These are phyloP conservation scores for Acanthococcus lagerstroemiae DNA, from an alignment of 2,888 invertebrate species.

Conservation along the genomic window DNA sequence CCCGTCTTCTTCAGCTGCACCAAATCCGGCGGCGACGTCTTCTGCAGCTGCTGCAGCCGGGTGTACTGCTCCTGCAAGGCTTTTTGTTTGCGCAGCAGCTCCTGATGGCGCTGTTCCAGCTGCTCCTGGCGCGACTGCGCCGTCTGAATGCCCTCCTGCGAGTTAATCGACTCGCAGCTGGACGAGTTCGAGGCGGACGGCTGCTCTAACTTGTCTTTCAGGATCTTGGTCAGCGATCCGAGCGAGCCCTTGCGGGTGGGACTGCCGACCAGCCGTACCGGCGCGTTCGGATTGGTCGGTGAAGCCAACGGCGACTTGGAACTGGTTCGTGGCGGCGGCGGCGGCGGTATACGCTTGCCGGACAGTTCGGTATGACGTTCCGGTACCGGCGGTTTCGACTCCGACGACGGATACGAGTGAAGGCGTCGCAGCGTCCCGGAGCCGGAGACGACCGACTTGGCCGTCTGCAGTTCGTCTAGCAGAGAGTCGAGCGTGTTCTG, in stretches of 20 bases:
- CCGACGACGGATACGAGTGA: conserved; percentile 73
- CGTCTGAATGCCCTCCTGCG: conserved; percentile 55
- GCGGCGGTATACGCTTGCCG: conserved; percentile 71
- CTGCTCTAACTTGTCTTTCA: conserved; percentile 44
- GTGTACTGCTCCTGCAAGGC: conserved; percentile 86
- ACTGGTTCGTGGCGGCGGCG: conserved; percentile 84
- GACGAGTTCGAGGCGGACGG: conserved; percentile 54
- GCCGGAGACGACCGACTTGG: conserved; percentile 41
- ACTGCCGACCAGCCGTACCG: conserved; percentile 30
- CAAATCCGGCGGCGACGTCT: conserved; percentile 53
- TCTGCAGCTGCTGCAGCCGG: conserved; percentile 74
- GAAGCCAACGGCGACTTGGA: conserved; percentile 79
- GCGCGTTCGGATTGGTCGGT: conserved; percentile 55
- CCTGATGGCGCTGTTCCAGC: conserved; percentile 75
- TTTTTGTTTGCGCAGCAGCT: conserved; percentile 74
- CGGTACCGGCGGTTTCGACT: conserved; percentile 68
- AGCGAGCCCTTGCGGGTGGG: conserved; percentile 35
- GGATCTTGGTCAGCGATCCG: conserved; percentile 29
- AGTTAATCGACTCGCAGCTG: conserved; percentile 64
- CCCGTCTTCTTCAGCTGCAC: conserved; percentile 68
- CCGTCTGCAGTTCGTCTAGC: conserved; percentile 86
- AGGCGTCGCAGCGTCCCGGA: conserved; percentile 53
- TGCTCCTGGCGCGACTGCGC: conserved; percentile 53
- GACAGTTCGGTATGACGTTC: conserved; percentile 69
- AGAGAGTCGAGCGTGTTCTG: conserved; percentile 96